Conservation (phyloP, 2,797 vertebrate species). For the Centroberyx gerrardi region DNA sequence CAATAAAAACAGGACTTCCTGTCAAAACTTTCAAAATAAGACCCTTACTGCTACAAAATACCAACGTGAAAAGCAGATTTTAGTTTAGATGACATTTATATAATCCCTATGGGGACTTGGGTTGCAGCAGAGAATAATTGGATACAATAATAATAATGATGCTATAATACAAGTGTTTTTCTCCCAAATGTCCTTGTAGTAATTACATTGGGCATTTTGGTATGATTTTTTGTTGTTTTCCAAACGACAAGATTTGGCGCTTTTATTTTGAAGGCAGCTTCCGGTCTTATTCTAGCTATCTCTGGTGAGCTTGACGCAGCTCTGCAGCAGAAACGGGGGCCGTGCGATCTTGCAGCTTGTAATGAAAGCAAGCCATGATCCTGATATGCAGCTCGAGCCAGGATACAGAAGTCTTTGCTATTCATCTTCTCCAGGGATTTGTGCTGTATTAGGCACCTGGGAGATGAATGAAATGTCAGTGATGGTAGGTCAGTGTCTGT, state of each 20-base stretch:
- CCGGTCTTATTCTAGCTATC: background rate
- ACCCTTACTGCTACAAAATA: accelerated
- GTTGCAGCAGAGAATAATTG: too few species aligned
- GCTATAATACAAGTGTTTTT: too few species aligned
- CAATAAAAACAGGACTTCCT: slow-evolving; percentile 42
- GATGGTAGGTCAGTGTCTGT: background rate
- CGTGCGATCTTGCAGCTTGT: too few species aligned
- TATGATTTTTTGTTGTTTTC: too few species aligned
- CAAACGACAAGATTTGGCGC: background rate
- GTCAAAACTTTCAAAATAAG: slow-evolving; percentile 31
- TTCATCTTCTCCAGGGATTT: background rate
- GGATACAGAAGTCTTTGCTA: background rate
- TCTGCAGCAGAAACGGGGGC: background rate
- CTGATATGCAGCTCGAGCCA: too few species aligned
- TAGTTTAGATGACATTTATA: too few species aligned
- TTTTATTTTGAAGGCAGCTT: slow-evolving; percentile 45
- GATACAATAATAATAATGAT: too few species aligned
- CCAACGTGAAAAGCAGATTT: background rate
- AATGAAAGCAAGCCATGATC: too few species aligned
- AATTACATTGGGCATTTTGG: too few species aligned
- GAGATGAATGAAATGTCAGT: background rate
- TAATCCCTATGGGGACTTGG: too few species aligned
- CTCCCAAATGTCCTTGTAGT: too few species aligned
- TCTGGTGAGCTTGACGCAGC: background rate
- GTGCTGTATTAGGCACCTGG: background rate